Evolutionary conservation across 2,797 vertebrate genomes (phyloP).

Genomic region (Ctenopoma multispine): DNA sequence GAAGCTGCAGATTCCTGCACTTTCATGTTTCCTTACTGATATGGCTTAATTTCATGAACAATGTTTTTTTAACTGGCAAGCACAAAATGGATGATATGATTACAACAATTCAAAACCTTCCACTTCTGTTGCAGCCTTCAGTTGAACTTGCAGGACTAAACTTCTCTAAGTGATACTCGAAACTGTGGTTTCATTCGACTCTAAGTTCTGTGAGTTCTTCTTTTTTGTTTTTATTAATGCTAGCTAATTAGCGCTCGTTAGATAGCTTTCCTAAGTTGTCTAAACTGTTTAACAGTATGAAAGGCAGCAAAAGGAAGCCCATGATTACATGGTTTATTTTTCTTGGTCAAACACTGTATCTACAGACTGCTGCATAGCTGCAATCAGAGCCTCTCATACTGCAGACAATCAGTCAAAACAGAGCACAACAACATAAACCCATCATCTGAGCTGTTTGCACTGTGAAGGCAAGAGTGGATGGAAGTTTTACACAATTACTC

Average conservation of each 20-base stretch:
- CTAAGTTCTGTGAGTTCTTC: conserved; percentile 7
- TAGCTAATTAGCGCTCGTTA: conserved; percentile 44
- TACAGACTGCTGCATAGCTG: conserved; percentile 21
- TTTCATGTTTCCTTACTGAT: background rate
- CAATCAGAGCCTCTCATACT: conserved; percentile 46
- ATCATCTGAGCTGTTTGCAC: conserved; percentile 28
- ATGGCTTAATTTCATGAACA: conserved; percentile 27
- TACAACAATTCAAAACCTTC: conserved; percentile 25
- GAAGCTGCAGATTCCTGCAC: conserved; percentile 13
- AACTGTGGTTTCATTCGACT: background rate
- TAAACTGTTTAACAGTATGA: conserved; percentile 43
- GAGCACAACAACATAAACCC: conserved; percentile 12
- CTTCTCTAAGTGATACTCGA: background rate
- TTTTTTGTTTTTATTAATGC: conserved; percentile 53
- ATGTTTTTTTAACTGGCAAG: conserved; percentile 30
- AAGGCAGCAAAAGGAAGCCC: conserved; percentile 25
- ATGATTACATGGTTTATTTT: conserved; percentile 64
- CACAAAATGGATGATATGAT: conserved; percentile 21
- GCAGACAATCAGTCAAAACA: conserved; percentile 57
- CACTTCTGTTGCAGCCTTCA: background rate
- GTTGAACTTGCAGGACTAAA: conserved; percentile 18
- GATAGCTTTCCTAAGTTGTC: conserved; percentile 48
- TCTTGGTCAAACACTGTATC: conserved; percentile 27
- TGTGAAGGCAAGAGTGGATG: background rate
- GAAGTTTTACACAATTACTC: background rate